A percentile compares a stretch with the other conserved stretches of the same genome.
Conservation (phyloP, 2,797 vertebrate species). For the Lateolabrax maculatus region DNA sequence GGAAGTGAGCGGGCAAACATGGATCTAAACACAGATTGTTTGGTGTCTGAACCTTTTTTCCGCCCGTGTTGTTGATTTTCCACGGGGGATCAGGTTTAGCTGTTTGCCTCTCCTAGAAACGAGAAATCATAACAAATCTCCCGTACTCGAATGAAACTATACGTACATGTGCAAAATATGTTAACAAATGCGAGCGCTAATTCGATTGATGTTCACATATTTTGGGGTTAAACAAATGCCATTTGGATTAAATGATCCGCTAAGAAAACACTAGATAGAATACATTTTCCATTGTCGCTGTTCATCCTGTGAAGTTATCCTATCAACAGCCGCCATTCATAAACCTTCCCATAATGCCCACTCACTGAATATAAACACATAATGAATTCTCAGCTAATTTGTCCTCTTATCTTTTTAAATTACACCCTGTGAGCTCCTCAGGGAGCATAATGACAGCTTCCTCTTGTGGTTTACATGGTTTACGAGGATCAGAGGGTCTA, state of each 20-base stretch:
- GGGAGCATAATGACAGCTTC: constrained; percentile 64
- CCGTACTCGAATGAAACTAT: constrained; percentile 13
- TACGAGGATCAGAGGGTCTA: constrained; percentile 40
- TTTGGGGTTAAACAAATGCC: constrained; percentile 46
- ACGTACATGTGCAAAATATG: constrained; percentile 43
- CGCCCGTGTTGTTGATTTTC: constrained; percentile 57
- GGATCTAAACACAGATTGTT: constrained; percentile 64
- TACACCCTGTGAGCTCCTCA: constrained; percentile 50
- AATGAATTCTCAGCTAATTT: constrained; percentile 68
- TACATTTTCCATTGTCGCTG: constrained; percentile 9
- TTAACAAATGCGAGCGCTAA: constrained; percentile 16
- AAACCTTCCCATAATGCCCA: constrained; percentile 43
- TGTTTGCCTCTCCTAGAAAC: constrained; percentile 50
- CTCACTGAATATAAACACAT: constrained; percentile 57
- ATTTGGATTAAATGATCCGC: constrained; percentile 54
- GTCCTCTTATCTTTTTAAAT: constrained; percentile 73
- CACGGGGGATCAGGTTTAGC: constrained; percentile 55
- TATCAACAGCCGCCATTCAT: constrained; percentile 13
- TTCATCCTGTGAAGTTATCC: constrained; percentile 40
- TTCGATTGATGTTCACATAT: constrained; percentile 26
- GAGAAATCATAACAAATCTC: constrained; percentile 60
- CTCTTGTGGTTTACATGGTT: constrained; percentile 57
- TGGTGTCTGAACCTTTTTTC: constrained; percentile 63
- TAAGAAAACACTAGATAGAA: constrained; percentile 32
- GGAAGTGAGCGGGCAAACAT: constrained; percentile 55